Evolutionary conservation across 2,797 vertebrate species (phyloP), one percentile per base, ranked within the genome.

Genomic region (Crenichthys baileyi): DNA sequence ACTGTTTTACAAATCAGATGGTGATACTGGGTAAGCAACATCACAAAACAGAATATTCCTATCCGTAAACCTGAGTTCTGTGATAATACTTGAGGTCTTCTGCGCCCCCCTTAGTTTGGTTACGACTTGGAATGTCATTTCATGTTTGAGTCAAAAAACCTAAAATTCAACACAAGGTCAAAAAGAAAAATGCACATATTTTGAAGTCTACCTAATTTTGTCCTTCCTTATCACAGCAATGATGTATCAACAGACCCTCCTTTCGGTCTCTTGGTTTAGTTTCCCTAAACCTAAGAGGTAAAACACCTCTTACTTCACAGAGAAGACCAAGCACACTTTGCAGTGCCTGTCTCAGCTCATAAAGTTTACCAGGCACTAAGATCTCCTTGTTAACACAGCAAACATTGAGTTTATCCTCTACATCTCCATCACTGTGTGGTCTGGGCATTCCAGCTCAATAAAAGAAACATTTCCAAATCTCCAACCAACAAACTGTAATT

Each of bases 261-360:
- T 74, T 68, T 56, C 16, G 29, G 6, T 50, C 51, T 75, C 46
- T 53, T 8, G 6, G 12, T 67, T 68, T n/a, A 76, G 24, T 77
- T 39, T 41, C 24, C 20, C 26, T 46, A 58, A 55, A 15, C 36
- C 53, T 29, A 55, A 65, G 22, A 13, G 51, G 0, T n/a, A 31
- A 39, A 46, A 77, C 22, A 51, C 74, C 48, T 53, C 51, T 50
- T 20, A 60, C 41, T 20, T 36, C n/a, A 58, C 22, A 29, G 61
- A 39, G 26, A 72, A 24, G 55, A 29, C 29, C 36, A 41, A 79
- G 41, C 20, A 48, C n/a, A 29, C 12, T 41, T 29, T 60, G 39
- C 1, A 60, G 22, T 51, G 44, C 15, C 55, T 58, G 72, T 55
- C 44, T 46, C 53, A 74, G 72, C 44, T 48, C 9, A 26, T 31